Conservation (phyloP, 2,113 vertebrate species). For the Aldabrachelys gigantea region DNA sequence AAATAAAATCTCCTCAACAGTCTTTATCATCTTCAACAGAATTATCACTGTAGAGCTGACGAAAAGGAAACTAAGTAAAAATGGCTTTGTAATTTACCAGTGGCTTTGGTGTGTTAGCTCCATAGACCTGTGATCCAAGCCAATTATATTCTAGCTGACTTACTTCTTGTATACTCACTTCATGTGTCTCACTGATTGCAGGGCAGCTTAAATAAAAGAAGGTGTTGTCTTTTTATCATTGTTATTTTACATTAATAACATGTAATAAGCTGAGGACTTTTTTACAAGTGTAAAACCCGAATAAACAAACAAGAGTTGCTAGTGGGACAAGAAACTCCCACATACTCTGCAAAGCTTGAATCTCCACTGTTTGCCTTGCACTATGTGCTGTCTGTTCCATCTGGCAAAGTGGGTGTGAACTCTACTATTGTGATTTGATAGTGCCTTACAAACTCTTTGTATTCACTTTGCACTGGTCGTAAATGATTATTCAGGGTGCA, state of each 20-base stretch:
- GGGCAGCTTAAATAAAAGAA: constrained; percentile 65
- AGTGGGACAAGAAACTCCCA: background rate
- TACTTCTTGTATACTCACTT: constrained; percentile 73
- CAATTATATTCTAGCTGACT: constrained; percentile 74
- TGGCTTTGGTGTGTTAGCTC: constrained; percentile 20
- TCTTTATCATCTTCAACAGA: constrained; percentile 64
- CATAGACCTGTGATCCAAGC: constrained; percentile 63
- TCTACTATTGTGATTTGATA: background rate
- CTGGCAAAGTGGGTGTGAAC: background rate
- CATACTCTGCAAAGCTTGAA: background rate
- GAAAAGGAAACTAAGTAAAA: constrained; percentile 71
- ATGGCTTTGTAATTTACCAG: constrained; percentile 53
- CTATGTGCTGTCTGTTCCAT: background rate
- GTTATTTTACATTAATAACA: constrained; percentile 29
- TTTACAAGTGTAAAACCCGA: fast-evolving
- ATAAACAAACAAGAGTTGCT: background rate
- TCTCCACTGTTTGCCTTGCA: background rate
- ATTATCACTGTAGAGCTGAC: constrained; percentile 66
- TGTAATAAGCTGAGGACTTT: background rate
- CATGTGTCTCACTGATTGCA: constrained; percentile 71
- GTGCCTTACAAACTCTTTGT: background rate
- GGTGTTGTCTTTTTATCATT: background rate
- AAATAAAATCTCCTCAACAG: constrained; percentile 69
- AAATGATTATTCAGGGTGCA: background rate
- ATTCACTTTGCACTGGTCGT: background rate